Base-by-base conservation (phyloP, 2,797 vertebrate genomes). In the Coranthus polyacanthus region DNA sequence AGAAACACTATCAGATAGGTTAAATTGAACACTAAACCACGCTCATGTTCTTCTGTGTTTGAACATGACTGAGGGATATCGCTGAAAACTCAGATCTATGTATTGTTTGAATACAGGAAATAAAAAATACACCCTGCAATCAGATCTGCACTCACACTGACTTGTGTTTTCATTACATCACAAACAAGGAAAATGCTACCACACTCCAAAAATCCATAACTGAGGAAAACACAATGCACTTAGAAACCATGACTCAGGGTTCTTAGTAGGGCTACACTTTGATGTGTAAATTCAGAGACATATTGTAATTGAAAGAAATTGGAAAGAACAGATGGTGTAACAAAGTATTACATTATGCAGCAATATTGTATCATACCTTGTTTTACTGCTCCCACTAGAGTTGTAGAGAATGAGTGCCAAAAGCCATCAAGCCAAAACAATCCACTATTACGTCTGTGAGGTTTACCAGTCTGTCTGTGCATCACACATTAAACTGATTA, bases 271-370 rank as follows among this genome's bases (percentile, higher is more conserved):
- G 69, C 68, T 18, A 2, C 66, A 42, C 53, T 82, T 73, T 78
- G 60, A 68, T 77, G 58, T 79, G 81, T 42, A 68, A 60, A 81
- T 75, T 79, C 61, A 32, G 12, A 6, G 68, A 64, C 72, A 70
- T 69, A 79, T 75, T 87, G 59, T 50, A 63, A 82, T 51, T 79
- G 67, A 84, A 82, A 81, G 46, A 69, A 81, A 67, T 36, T 55
- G 17, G 37, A 75, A 84, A 82, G 57, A 81, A 52, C 84, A 88
- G 85, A 85, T 88, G 80, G 82, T 39, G 43, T 59, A 61, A 70
- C 56, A 68, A 85, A 81, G 56, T 77, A 44, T 67, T 78, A 66
- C 57, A 72, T 83, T 75, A 68, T 66, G 56, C 46, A 67, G 53
- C 74, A 75, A 71, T 69, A 78, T 70, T 72, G 70, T 67, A 76